Base-by-base conservation (phyloP, 2,797 vertebrate genomes). In the Petrocephalus sullivani region DNA sequence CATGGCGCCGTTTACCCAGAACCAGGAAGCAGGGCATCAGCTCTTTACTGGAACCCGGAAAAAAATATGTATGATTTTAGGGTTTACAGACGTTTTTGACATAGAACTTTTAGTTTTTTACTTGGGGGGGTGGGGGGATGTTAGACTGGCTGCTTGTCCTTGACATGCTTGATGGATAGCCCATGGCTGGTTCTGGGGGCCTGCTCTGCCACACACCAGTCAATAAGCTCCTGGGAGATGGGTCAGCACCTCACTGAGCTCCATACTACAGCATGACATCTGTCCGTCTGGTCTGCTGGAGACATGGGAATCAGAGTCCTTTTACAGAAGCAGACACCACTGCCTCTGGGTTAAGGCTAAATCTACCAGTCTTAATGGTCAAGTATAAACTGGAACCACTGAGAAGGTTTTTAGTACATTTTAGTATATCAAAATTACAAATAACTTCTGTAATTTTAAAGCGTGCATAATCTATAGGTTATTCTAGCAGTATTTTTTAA, bases 171-270 rank as follows among this genome's bases (percentile, higher is more conserved):
- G 21, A 23, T 16, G 83, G 84, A 85, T 33, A 85, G 21, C 28
- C 9, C 12, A 9, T 23, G 46, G 33, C 37, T 54, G 61, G 88
- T 28, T 88, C 61, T 75, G 61, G 21, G 58, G 33, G 41, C 58
- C 60, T 88, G 87, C 28, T 46, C 54, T 82, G 82, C 53, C 87
- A 67, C 14, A 41, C 81, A 60, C 14, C 46, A 86, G 88, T 75
- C 64, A 89, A 81, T 89, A 89, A 86, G 56, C 86, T 64, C 78
- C 41, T 51, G 53, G 41, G 87, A 87, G 37, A 51, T 4, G 54
- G 84, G 53, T 58, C 84, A 87, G 19, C 1, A 2, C 37, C 81
- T 60, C 49, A 89, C 19, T 9, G 60, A 57, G 14, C 86, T 82
- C 57, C 37, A 57, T 49, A 19, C 2, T 86, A 56, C 4, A 3